A percentile compares a stretch with the other conserved stretches of the same genome.
Conservation (phyloP, 2,888 invertebrate genomes). For the Crocallis elinguaria region DNA sequence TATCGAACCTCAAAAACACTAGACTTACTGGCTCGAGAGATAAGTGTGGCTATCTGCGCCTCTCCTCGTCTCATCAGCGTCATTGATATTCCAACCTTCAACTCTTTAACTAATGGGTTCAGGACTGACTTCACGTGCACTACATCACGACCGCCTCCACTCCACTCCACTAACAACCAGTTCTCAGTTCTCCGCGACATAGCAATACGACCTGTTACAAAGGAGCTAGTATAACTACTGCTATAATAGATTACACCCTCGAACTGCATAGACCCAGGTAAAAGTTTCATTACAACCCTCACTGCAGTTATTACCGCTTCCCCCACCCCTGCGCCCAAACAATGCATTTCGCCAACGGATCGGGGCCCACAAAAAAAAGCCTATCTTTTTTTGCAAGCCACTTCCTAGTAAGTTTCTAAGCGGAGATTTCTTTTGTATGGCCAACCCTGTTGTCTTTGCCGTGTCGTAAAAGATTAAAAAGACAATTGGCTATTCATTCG, state of each 20-base stretch:
- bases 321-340: constrained; percentile 65
- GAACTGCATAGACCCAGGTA: constrained; percentile 64
- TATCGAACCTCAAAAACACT: constrained; percentile 11
- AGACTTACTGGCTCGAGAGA: constrained; percentile 58
- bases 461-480: constrained; percentile 45
- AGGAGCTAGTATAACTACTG: too few relatives aligned
- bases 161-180: constrained; percentile 68
- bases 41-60: constrained; percentile 46
- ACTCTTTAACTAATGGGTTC: constrained; percentile 39
- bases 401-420: constrained; percentile 70
- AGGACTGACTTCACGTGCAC: constrained; percentile 49
- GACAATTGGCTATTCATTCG: constrained; percentile 39
- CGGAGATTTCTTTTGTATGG: constrained; percentile 50
- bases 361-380: constrained; percentile 64
- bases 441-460: constrained; percentile 40
- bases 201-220: constrained; percentile 25
- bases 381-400: constrained; percentile 72
- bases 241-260: constrained; percentile 30
- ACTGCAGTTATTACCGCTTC: constrained; percentile 65
- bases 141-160: constrained; percentile 49
- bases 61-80: constrained; percentile 47
- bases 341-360: constrained; percentile 75
- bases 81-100: constrained; percentile 47
- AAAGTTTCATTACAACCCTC: constrained; percentile 76
- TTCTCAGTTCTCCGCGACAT: constrained; percentile 55